phyloP scores from a whole-genome alignment of 2,888 invertebrate species.

The Euphydryas editha region DNA sequence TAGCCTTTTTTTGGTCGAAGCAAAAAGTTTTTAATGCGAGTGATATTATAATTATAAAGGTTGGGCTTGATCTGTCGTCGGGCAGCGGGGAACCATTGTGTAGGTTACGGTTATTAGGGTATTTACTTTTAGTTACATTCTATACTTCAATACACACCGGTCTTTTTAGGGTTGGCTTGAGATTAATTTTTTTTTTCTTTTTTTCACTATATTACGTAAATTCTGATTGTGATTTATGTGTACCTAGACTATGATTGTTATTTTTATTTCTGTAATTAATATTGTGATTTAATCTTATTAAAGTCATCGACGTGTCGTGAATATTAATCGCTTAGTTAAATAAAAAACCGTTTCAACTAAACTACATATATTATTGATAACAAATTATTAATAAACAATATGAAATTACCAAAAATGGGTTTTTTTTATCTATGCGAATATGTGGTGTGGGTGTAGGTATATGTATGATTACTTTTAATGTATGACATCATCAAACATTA shows the following conservation, averaged over 20 bases:
- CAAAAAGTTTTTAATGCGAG: conserved; percentile 77
- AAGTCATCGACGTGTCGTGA: not conserved
- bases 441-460: too few relatives aligned
- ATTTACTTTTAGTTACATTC: conserved; percentile 77
- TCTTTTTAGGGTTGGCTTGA: conserved; percentile 20
- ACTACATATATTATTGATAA: too few relatives aligned
- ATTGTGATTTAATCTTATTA: not conserved
- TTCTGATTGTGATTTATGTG: not conserved
- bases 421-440: too few relatives aligned
- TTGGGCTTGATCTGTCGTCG: conserved; percentile 68
- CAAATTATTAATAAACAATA: too few relatives aligned
- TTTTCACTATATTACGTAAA: not conserved
- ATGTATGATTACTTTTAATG: not conserved
- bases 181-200: conserved; percentile 1
- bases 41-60: conserved; percentile 83
- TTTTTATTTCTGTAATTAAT: not conserved
- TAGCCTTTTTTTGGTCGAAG: conserved; percentile 45
- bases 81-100: conserved; percentile 75
- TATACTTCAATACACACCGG: conserved; percentile 56
- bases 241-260: not conserved
- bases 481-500: too few relatives aligned
- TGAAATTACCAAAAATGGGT: not conserved
- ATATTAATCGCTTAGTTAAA: too few relatives aligned
- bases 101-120: conserved; percentile 74
- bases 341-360: too few relatives aligned